Conservation (phyloP, 1,140 invertebrate species). For the Gryllus bimaculatus region DNA sequence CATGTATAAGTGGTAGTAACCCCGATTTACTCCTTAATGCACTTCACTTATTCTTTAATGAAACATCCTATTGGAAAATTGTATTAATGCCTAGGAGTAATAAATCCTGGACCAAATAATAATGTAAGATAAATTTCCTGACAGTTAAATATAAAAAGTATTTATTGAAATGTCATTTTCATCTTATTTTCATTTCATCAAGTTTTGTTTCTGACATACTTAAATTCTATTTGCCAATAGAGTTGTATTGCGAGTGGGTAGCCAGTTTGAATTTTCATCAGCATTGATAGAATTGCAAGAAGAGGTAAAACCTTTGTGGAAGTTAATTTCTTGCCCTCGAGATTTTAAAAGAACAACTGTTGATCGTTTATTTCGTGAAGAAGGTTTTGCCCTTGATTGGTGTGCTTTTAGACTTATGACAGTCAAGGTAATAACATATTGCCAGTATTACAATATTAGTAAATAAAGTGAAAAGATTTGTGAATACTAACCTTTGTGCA, state of each 20-base stretch:
- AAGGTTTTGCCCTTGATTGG: conserved; percentile 75
- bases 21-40: too few species aligned
- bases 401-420: conserved; percentile 73
- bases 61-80: too few species aligned
- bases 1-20: too few species aligned
- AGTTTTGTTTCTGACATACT: not conserved
- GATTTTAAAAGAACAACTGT: conserved; percentile 77
- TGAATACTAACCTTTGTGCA: not conserved
- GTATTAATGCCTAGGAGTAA: too few species aligned
- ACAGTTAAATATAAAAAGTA: too few species aligned
- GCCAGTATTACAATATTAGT: not conserved
- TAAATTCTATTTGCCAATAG: conserved; percentile 39
- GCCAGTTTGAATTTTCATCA: conserved; percentile 58
- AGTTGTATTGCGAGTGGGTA: conserved; percentile 70
- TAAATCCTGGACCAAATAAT: too few species aligned
- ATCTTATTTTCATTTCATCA: too few species aligned
- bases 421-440: conserved; percentile 22
- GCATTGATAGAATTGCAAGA: conserved; percentile 64
- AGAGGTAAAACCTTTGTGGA: conserved; percentile 70
- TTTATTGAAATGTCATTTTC: too few species aligned
- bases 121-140: too few species aligned
- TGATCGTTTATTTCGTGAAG: conserved; percentile 69
- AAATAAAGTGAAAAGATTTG: not conserved
- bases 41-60: too few species aligned
- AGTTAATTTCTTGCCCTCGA: conserved; percentile 60